A percentile compares a stretch with the other conserved stretches of the same genome.
Conservation (phyloP, 2,113 vertebrate genomes). For the Muntiacus reevesi region DNA sequence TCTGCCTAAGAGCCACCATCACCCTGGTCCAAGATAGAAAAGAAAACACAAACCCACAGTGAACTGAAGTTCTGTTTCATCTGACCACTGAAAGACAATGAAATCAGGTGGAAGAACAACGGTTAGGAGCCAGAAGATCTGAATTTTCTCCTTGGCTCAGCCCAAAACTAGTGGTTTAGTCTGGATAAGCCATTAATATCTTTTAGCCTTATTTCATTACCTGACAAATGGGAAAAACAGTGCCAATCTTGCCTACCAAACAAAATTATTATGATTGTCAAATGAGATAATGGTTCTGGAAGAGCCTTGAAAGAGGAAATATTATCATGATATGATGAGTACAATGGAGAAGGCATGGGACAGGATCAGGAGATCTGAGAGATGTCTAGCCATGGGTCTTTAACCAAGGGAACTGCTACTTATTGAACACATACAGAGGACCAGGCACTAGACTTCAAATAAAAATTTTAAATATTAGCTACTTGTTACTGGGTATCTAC, state of each 20-base stretch:
- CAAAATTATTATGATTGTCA: neutral
- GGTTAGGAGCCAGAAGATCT: neutral
- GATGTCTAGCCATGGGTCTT: neutral
- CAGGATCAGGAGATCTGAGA: neutral
- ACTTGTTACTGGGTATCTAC: neutral
- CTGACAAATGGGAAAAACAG: neutral
- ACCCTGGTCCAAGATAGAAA: neutral
- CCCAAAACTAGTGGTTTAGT: neutral
- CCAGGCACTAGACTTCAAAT: constrained; percentile 1
- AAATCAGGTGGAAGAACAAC: neutral
- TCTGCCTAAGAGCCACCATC: neutral
- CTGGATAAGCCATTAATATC: neutral
- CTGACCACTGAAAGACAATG: neutral
- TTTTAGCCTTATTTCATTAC: neutral
- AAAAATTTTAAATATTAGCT: neutral
- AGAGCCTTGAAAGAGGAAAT: neutral
- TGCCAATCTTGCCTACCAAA: neutral
- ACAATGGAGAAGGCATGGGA: neutral
- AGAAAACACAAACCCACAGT: constrained; percentile 1
- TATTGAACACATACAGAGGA: neutral
- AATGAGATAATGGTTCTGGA: neutral
- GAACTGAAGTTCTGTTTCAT: neutral
- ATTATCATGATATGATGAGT: neutral
- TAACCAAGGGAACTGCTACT: neutral
- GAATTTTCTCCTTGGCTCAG: neutral